Evolutionary conservation across 1,140 invertebrate species (phyloP), one percentile per base, ranked within the genome.

Genomic region (Colletes latitarsis): DNA sequence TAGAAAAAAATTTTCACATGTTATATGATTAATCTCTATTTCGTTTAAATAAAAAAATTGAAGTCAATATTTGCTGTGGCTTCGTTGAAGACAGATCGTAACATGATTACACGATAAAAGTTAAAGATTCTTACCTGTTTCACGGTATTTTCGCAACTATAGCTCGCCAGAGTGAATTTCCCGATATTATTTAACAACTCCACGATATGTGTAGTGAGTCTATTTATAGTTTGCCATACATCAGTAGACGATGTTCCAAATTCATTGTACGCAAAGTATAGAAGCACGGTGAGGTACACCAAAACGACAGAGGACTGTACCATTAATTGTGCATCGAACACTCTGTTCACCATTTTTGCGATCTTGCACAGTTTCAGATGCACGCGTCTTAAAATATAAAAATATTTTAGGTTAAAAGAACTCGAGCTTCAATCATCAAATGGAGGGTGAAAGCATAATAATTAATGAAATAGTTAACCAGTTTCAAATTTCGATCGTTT

Each of bases 301-400:
- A 81, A 12, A 6, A 14, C 43, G 0, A 63, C 6, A 4, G 0
- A 62, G 6, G 78, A 62, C 30, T 72, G 58, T 0, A 55, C 6
- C n/a, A 60, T 21, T n/a, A 76, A 19, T 14, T 87, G 83, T 0
- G 46, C 2, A 3, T 77, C 75, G 49, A 79, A 77, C 3, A 68
- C n/a, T 0, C 10, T 55, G 5, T 68, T 77, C 1, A 86, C 0
- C 15, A 19, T 46, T 53, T 69, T 83, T 0, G 76, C 63, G 30
- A 79, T 8, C 14, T 19, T 63, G 17, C 60, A 82, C 15, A 88
- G n/a, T 30, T 84, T 72, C 8, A 87, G 62, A 58, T 88, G 86
- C 1, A 78, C 3, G 8, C 75, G 84, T 43, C 87, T 88, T 49
- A 0, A 17, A 67, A 68, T 41, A 63, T 6, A 67, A 5, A 66